Evolutionary conservation across 1,140 invertebrate genomes (phyloP).

Genomic region (Rhopalosiphum padi): DNA sequence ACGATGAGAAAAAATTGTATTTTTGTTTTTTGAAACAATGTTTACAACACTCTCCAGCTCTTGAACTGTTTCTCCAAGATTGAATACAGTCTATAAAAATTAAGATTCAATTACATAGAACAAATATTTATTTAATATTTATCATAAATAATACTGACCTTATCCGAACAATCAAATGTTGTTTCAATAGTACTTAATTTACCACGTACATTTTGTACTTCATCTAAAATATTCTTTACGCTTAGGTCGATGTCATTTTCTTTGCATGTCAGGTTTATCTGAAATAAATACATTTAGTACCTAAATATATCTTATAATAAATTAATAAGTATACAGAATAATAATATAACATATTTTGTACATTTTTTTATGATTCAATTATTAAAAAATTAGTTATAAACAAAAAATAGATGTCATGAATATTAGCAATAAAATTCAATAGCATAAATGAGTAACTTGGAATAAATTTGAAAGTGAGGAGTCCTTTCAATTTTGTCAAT

Average conservation of each 20-base stretch:
- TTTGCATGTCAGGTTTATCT: background rate
- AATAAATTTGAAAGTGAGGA: background rate
- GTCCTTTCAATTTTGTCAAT: background rate
- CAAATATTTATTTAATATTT: background rate
- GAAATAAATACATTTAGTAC: background rate
- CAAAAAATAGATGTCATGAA: background rate
- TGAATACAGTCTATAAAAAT: conserved; percentile 23
- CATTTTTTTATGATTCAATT: background rate
- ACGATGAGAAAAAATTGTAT: conserved; percentile 43
- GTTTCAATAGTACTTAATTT: conserved; percentile 28
- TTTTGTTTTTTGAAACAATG: conserved; percentile 36
- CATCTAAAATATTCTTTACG: conserved; percentile 36
- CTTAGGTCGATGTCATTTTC: conserved; percentile 21
- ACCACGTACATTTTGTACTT: conserved; percentile 28
- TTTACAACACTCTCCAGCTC: conserved; percentile 32
- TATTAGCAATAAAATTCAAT: background rate
- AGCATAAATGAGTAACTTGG: background rate
- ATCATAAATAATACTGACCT: background rate
- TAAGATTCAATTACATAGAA: background rate
- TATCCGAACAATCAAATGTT: conserved; percentile 11
- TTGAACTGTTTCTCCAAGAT: conserved; percentile 21
- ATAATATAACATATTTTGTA: background rate
- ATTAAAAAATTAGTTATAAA: background rate
- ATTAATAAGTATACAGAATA: background rate
- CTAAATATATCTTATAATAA: background rate